Evolutionary conservation across 2,797 vertebrate species (phyloP).

Genomic region (Ctenopoma multispine): DNA sequence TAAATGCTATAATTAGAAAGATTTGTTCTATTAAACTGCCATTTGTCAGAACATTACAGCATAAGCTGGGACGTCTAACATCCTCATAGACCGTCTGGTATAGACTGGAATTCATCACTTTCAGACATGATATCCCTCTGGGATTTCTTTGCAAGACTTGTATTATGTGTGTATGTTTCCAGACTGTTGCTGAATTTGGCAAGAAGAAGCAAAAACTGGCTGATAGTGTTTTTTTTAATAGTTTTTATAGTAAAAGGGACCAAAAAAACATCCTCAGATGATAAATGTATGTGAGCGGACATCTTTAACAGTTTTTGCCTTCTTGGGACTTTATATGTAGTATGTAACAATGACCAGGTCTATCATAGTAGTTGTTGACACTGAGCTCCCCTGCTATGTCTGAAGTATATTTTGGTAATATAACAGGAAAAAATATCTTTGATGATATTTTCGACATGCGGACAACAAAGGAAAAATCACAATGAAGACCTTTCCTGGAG

Average conservation of each 20-base stretch:
- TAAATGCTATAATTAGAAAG: slow-evolving; percentile 34
- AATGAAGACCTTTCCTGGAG: slow-evolving; percentile 74
- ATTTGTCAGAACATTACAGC: slow-evolving; percentile 49
- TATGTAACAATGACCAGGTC: neutral
- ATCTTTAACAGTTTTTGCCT: slow-evolving; percentile 30
- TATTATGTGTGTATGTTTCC: slow-evolving; percentile 48
- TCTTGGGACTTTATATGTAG: slow-evolving; percentile 24
- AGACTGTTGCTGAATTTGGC: slow-evolving; percentile 44
- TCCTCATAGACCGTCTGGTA: slow-evolving; percentile 19
- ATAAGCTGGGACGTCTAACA: slow-evolving; percentile 12
- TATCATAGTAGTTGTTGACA: neutral
- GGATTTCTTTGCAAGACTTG: slow-evolving; percentile 31
- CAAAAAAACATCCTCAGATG: slow-evolving; percentile 50
- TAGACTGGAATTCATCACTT: slow-evolving; percentile 39
- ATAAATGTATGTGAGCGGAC: slow-evolving; percentile 56
- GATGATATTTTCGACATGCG: slow-evolving; percentile 15
- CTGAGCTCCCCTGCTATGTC: neutral
- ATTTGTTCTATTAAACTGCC: slow-evolving; percentile 12
- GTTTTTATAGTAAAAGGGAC: slow-evolving; percentile 23
- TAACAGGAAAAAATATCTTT: slow-evolving; percentile 40
- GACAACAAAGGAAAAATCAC: slow-evolving; percentile 53
- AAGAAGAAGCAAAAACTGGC: slow-evolving; percentile 38
- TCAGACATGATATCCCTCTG: slow-evolving; percentile 34
- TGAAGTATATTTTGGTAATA: slow-evolving; percentile 40
- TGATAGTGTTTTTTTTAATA: slow-evolving; percentile 46